Base-by-base conservation (phyloP, 2,797 vertebrate genomes). In the Enteromius argenteus region DNA sequence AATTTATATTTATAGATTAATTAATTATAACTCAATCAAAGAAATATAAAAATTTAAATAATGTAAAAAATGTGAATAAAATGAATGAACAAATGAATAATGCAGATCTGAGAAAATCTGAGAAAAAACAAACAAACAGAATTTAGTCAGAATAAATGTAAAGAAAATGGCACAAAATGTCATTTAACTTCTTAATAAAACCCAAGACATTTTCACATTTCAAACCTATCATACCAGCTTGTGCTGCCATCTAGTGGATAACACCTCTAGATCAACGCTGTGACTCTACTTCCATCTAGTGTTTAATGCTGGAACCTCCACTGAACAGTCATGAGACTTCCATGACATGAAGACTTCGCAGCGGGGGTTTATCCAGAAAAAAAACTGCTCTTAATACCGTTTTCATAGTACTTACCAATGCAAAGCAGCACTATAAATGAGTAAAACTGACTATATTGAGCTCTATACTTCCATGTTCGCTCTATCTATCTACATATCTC, bases 211-310 rank as follows among this genome's bases (percentile, higher is more conserved):
- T 68, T 68, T 17, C n/a, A 53, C 23, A 23, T 23, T 14, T 49
- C 30, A 67, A 23, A 75, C 37, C 1, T 37, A 37, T 19, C 30
- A 4, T 17, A 17, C 15, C 37, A 72, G 44, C 53, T 23, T 84
- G 75, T 88, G 79, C 51, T 74, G 71, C 81, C 86, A 86, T 80
- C 85, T 85, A 68, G 75, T 76, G 86, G 75, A 74, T 5, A 17
- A 58, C 5, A 67, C 30, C 35, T 1, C 11, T 35, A 1, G 0
- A 19, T 4, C 1, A 30, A 74, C 0, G 67, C 46, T 73, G 62
- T 39, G 72, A 66, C 79, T 76, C 68, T 87, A 68, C 79, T 64
- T 37, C 80, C 86, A 82, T 83, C 88, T 82, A n/a, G 84, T 89
- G 88, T 72, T 27, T 8, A 76, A n/a, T 5, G 1, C 2, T 2